Evolutionary conservation across 2,888 invertebrate genomes (phyloP).

Genomic region (Lepas anatifera): DNA sequence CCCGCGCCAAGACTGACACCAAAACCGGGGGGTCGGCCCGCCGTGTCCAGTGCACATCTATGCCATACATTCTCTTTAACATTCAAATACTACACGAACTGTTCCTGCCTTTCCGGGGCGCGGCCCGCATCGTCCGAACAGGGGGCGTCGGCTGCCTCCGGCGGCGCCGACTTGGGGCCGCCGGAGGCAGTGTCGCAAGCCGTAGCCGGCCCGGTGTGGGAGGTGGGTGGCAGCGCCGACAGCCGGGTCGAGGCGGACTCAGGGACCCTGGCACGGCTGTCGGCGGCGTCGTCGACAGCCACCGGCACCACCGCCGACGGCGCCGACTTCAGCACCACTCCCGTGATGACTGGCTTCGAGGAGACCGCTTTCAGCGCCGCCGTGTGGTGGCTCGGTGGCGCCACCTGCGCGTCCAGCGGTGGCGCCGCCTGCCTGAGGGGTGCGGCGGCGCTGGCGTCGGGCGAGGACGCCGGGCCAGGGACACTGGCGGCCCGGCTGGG

Average conservation of each 20-base stretch:
- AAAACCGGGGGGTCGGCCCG: background rate
- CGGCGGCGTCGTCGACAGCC: background rate
- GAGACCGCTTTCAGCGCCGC: background rate
- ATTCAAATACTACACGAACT: background rate
- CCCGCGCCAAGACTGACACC: background rate
- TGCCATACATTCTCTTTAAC: background rate
- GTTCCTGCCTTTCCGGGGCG: background rate
- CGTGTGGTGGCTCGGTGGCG: background rate
- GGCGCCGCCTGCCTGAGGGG: background rate
- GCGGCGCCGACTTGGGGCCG: background rate
- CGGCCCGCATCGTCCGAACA: slow-evolving; percentile 2
- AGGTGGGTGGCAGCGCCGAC: too few relatives aligned
- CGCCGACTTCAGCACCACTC: too few relatives aligned
- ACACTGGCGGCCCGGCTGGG: background rate
- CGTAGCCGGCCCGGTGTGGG: background rate
- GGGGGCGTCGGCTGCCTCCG: background rate
- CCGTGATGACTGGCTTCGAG: too few relatives aligned
- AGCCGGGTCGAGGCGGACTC: too few relatives aligned
- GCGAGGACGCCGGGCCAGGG: background rate
- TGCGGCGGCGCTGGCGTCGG: background rate
- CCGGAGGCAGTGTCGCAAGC: background rate
- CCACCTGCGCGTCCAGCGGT: background rate
- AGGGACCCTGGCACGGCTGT: too few relatives aligned
- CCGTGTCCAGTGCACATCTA: background rate
- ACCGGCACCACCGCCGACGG: background rate